Evolutionary conservation across 2,888 invertebrate species (phyloP).

Genomic region (Ophion costatus): DNA sequence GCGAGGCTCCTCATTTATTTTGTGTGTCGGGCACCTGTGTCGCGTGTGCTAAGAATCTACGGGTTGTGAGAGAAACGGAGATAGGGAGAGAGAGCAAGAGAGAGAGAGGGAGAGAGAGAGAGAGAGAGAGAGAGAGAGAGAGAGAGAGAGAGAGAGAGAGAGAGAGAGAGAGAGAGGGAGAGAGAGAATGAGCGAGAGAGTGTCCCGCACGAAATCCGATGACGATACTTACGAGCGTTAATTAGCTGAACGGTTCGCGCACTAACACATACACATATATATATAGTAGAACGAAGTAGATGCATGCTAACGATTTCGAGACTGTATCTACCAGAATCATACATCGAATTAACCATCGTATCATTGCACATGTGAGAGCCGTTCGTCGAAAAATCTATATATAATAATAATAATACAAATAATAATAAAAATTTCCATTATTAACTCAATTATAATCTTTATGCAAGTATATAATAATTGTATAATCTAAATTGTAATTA

Average conservation of each 20-base stretch:
- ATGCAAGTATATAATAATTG: too few relatives aligned
- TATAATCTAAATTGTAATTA: too few relatives aligned
- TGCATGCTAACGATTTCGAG: constrained; percentile 58
- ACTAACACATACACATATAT: constrained; percentile 30
- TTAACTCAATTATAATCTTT: too few relatives aligned
- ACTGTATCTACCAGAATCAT: constrained; percentile 28
- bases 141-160: constrained; percentile 10
- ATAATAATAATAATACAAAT: too few relatives aligned
- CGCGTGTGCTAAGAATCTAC: constrained; percentile 40
- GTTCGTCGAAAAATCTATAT: not conserved
- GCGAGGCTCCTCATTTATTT: constrained; percentile 56
- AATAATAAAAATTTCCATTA: too few relatives aligned
- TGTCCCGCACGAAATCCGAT: constrained; percentile 48
- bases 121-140: not conserved
- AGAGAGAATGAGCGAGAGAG: constrained; percentile 18
- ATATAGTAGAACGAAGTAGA: constrained; percentile 31
- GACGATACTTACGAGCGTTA: constrained; percentile 52
- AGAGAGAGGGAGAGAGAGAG: not conserved
- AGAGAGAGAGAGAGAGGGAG: not conserved
- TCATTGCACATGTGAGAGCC: not conserved
- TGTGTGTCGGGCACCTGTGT: constrained; percentile 54
- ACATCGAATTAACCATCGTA: constrained; percentile 49
- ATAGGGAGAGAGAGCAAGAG: too few relatives aligned
- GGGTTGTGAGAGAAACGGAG: constrained; percentile 4
- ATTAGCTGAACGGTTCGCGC: constrained; percentile 50